These are phyloP conservation scores for Pelagia noctiluca DNA, from an alignment of 30 jellyfish, hydroid and myxozoan genomes.

Conservation along the genomic window DNA sequence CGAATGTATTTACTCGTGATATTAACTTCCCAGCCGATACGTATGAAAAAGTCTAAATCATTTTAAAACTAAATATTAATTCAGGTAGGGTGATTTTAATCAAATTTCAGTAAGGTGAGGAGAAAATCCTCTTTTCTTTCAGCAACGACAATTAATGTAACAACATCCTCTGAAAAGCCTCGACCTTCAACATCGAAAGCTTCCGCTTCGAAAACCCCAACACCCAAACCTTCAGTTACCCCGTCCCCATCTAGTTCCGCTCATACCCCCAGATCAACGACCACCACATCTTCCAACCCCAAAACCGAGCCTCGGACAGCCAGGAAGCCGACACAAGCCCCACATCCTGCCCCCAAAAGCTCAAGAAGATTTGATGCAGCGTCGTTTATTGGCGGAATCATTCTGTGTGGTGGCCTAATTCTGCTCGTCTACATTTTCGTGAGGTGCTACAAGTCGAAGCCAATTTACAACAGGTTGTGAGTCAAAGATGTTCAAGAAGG, in stretches of 20 bases:
- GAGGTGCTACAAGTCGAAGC: slow-evolving; percentile 75
- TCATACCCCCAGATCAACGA: background rate
- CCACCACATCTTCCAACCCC: slow-evolving; percentile 30
- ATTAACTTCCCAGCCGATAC: too few species aligned
- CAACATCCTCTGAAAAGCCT: background rate
- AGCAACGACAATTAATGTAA: too few species aligned
- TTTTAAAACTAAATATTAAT: too few species aligned
- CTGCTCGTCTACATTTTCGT: slow-evolving; percentile 64
- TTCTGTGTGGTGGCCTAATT: slow-evolving; percentile 75
- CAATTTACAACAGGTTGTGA: slow-evolving; percentile 59
- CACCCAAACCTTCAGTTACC: slow-evolving; percentile 7
- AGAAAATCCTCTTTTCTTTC: too few species aligned
- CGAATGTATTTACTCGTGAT: too few species aligned
- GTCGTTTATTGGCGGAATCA: slow-evolving; percentile 90
- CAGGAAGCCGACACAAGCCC: slow-evolving; percentile 2
- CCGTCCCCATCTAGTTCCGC: slow-evolving; percentile 11
- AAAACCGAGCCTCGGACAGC: slow-evolving; percentile 53
- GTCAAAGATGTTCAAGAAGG: too few species aligned
- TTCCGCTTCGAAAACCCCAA: background rate
- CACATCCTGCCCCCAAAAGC: slow-evolving; percentile 30
- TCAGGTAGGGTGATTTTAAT: too few species aligned
- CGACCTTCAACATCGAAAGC: background rate
- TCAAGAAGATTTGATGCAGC: slow-evolving; percentile 85
- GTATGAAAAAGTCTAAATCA: too few species aligned
- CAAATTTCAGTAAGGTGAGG: too few species aligned